Base-by-base conservation (phyloP, 2,888 invertebrate species). In the Isoperla grammatica region DNA sequence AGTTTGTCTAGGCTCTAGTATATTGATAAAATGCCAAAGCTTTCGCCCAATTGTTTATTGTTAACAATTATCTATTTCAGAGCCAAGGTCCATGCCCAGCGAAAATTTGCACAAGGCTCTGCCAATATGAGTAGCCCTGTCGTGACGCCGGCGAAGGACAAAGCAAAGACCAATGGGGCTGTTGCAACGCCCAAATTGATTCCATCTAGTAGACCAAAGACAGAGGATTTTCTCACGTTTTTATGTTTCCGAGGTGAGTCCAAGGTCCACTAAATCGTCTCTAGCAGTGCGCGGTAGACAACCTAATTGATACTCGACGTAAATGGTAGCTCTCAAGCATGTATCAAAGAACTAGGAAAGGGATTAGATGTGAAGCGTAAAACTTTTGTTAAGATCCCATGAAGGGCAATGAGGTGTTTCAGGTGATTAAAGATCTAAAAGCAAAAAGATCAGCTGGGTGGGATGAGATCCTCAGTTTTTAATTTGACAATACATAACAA, bases 31-130 rank as follows among this genome's bases (percentile, higher is more conserved):
- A n/a, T n/a, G n/a, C n/a, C n/a, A n/a, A n/a, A n/a, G n/a, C n/a
- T 53, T 37, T 8, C 22, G 20, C 43, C 17, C 15, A 12, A 19
- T 1, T 40, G 42, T 22, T 40, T 62, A 29, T 61, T 55, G n/a
- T n/a, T n/a, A n/a, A n/a, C n/a, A 60, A 45, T 19, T 61, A 48
- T 59, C 55, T 56, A 46, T 71, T 75, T 42, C 67, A 88, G 88
- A 73, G 83, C 85, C 46, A 88, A 88, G 77, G 87, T 90, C 60
- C 89, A 90, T 72, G 91, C 90, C 45, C 91, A 92, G 75, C 78
- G 92, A 63, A 92, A 92, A 75, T 92, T 92, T 79, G 91, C 91
- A 37, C 90, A 90, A 75, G 90, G 88, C 66, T 84, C 84, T 15
- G 82, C 67, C 72, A 74, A 79, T 22, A 79, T 80, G 63, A 81